phyloP scores from a whole-genome alignment of 2,113 vertebrate species.

The Chaetura pelagica region DNA sequence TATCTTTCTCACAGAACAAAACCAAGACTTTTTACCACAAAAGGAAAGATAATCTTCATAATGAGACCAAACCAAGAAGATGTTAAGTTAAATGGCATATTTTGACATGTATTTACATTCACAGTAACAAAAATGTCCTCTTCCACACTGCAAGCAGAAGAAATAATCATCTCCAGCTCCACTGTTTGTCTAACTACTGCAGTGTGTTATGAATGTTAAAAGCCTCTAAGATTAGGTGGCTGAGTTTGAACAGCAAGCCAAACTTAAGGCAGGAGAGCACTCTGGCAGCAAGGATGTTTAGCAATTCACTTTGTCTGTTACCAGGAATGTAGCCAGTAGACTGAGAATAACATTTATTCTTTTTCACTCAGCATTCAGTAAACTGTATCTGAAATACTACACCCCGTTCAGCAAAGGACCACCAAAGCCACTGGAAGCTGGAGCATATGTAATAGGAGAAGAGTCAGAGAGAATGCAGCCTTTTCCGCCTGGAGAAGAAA shows the following conservation, averaged over 20 bases:
- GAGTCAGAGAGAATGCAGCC: neutral
- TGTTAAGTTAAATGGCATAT: neutral
- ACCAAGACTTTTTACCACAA: too few relatives aligned
- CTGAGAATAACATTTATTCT: neutral
- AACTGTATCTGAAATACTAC: neutral
- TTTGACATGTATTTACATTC: constrained; percentile 16
- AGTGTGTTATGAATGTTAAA: neutral
- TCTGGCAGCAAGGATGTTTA: neutral
- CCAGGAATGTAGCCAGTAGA: neutral
- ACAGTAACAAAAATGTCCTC: neutral
- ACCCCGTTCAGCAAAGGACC: neutral
- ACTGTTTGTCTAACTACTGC: neutral
- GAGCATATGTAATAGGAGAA: neutral
- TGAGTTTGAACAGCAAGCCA: neutral
- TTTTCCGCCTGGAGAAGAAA: neutral
- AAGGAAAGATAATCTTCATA: neutral
- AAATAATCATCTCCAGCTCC: neutral
- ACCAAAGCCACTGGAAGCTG: neutral
- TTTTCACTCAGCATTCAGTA: neutral
- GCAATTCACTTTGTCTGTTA: neutral
- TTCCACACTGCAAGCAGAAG: neutral
- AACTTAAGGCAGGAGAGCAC: neutral
- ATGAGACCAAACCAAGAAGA: neutral
- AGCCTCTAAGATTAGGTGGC: neutral
- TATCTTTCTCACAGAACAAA: too few relatives aligned